Percentiles rank a stretch among this genome's conserved stretches.
Evolutionary conservation across 2,797 vertebrate species (phyloP).

Genomic region (Acanthurus lineatus): DNA sequence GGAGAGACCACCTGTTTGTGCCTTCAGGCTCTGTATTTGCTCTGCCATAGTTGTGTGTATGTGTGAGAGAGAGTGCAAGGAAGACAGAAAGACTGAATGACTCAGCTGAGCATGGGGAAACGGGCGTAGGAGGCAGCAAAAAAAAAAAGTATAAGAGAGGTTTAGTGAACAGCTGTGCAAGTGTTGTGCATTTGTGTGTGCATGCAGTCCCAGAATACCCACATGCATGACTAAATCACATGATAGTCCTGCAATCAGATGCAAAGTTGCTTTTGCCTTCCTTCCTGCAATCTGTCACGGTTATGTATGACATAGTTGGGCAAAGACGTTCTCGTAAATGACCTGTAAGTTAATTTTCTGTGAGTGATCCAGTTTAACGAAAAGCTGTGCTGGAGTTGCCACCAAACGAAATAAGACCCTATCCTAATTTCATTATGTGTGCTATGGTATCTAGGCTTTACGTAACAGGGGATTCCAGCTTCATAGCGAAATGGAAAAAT

Average conservation of each 20-base stretch:
- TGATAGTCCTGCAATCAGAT: conserved; percentile 59
- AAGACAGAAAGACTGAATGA: conserved; percentile 55
- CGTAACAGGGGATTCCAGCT: conserved; percentile 78
- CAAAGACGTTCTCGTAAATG: conserved; percentile 37
- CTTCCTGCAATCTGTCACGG: conserved; percentile 34
- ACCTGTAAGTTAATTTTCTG: conserved; percentile 60
- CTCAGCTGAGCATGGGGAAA: conserved; percentile 73
- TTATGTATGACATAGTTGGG: conserved; percentile 40
- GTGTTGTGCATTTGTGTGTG: conserved; percentile 59
- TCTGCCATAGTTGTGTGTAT: conserved; percentile 32
- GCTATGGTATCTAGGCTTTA: conserved; percentile 78
- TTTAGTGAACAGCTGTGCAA: conserved; percentile 78
- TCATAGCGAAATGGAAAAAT: conserved; percentile 79
- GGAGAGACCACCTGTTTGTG: conserved; percentile 55
- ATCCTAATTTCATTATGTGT: conserved; percentile 74
- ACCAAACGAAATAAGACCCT: conserved; percentile 70
- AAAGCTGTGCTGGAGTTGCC: conserved; percentile 55
- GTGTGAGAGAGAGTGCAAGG: conserved; percentile 23
- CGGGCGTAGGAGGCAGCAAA: conserved; percentile 70
- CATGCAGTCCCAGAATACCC: conserved; percentile 67
- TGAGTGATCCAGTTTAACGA: conserved; percentile 39
- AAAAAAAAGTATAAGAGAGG: conserved; percentile 67
- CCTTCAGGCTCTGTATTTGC: conserved; percentile 25
- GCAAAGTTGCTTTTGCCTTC: conserved; percentile 38
- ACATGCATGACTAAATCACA: conserved; percentile 67